These are phyloP conservation scores for Solen grandis DNA, from an alignment of 1,140 invertebrate species.

Conservation along the genomic window DNA sequence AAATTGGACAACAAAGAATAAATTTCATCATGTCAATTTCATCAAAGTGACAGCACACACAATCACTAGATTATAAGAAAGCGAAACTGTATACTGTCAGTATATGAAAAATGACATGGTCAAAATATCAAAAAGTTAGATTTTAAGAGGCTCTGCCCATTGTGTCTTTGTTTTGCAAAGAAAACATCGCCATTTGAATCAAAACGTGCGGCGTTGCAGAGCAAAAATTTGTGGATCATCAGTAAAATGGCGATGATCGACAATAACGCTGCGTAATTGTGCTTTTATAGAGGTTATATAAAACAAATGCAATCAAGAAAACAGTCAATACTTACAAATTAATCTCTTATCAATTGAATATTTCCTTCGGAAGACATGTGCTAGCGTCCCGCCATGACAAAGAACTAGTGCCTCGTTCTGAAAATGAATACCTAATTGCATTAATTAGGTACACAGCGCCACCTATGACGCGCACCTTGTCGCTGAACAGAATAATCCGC, in stretches of 20 bases:
- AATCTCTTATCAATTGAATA: constrained; percentile 30
- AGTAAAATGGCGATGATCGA: constrained; percentile 25
- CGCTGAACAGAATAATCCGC: no score
- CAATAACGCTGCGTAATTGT: neutral
- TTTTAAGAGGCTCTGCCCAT: neutral
- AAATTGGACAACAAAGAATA: constrained; percentile 4
- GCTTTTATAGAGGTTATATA: neutral
- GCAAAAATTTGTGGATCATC: constrained; percentile 44
- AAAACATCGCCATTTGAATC: constrained; percentile 43
- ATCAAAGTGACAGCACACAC: constrained; percentile 1
- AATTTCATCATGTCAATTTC: neutral
- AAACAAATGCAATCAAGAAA: neutral
- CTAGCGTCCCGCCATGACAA: constrained; percentile 61
- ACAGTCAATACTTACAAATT: constrained; percentile 50
- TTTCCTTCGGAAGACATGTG: constrained; percentile 59
- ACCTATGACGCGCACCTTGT: constrained; percentile 51
- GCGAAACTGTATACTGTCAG: neutral
- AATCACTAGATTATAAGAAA: neutral
- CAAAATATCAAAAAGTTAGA: neutral
- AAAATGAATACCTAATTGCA: constrained; percentile 59
- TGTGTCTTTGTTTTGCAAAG: neutral
- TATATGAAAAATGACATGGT: neutral
- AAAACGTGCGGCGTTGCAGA: constrained; percentile 22
- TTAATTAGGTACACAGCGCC: constrained; percentile 56
- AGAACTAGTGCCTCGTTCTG: constrained; percentile 58